Conservation (phyloP, 1,140 invertebrate genomes). For the Drosophila parvula region DNA sequence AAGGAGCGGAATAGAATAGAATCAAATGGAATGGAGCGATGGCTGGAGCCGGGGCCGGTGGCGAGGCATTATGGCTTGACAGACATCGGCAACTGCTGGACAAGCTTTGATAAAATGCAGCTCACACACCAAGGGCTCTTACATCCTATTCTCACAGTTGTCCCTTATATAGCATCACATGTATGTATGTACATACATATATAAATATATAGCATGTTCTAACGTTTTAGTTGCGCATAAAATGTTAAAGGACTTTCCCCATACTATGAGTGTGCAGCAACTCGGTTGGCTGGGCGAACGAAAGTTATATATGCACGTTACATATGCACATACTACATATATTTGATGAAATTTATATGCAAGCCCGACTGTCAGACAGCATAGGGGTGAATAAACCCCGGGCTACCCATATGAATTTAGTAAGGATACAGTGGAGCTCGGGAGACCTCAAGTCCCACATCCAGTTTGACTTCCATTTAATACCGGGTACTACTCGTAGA, state of each 20-base stretch:
- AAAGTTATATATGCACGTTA: conserved; percentile 49
- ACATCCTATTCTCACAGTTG: conserved; percentile 14
- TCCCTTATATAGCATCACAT: not conserved
- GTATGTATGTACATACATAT: not conserved
- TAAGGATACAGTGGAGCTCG: not conserved
- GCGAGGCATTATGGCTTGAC: conserved; percentile 54
- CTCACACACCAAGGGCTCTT: conserved; percentile 3
- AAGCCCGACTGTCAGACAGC: conserved; percentile 4
- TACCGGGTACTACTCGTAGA: not conserved
- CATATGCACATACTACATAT: conserved; percentile 5
- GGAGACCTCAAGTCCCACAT: not conserved
- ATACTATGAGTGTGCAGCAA: conserved; percentile 15
- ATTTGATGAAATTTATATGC: conserved; percentile 14
- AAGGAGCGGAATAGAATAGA: conserved; percentile 56
- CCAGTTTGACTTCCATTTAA: not conserved
- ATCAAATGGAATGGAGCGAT: conserved; percentile 37
- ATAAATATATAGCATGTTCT: conserved; percentile 8
- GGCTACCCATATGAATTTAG: conserved; percentile 17
- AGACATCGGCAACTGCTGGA: conserved; percentile 57
- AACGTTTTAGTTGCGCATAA: conserved; percentile 62
- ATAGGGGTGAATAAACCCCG: conserved; percentile 67
- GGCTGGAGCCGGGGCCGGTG: conserved; percentile 16
- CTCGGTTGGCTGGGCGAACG: conserved; percentile 39
- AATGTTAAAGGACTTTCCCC: conserved; percentile 55
- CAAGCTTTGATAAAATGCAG: conserved; percentile 77